Conservation (phyloP, 2,888 invertebrate species). For the Nephrocerus scutellatus region DNA sequence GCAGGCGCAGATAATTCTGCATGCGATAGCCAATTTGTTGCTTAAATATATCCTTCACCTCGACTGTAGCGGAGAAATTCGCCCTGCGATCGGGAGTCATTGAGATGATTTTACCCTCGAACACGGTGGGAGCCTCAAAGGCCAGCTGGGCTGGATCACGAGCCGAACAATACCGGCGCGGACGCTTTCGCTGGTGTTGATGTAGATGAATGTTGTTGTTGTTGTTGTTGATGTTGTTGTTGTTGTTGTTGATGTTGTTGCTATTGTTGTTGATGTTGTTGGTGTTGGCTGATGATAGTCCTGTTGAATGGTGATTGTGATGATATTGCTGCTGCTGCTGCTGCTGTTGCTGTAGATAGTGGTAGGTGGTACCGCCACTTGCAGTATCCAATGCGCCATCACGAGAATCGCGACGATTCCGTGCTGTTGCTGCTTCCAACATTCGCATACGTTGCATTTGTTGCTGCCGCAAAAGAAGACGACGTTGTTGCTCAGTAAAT, state of each 20-base stretch:
- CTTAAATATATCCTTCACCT: conserved; percentile 58
- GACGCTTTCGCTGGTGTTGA: conserved; percentile 29
- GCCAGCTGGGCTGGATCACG: conserved; percentile 60
- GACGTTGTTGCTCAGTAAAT: conserved; percentile 22
- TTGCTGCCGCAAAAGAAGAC: conserved; percentile 21
- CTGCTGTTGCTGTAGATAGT: conserved; percentile 18
- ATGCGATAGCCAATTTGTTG: conserved; percentile 48
- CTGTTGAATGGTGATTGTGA: conserved; percentile 16
- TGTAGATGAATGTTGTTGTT: conserved; percentile 23
- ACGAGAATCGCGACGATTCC: conserved; percentile 40
- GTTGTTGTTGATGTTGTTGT: conserved; percentile 15
- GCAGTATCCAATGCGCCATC: conserved; percentile 15
- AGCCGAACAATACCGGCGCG: conserved; percentile 52
- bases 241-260: conserved; percentile 20
- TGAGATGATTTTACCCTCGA: conserved; percentile 59
- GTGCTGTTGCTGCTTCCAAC: conserved; percentile 27
- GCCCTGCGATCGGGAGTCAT: conserved; percentile 54
- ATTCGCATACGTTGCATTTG: conserved; percentile 11
- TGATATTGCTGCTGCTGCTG: conserved; percentile 22
- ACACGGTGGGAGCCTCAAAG: conserved; percentile 58
- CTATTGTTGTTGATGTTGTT: conserved; percentile 1
- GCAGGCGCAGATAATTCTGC: conserved; percentile 40
- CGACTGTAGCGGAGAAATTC: conserved; percentile 61
- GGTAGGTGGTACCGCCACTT: conserved; percentile 3
- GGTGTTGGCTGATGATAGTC: conserved; percentile 10